Conservation (phyloP, 2,888 invertebrate species). For the Diplazon laetatorius region DNA sequence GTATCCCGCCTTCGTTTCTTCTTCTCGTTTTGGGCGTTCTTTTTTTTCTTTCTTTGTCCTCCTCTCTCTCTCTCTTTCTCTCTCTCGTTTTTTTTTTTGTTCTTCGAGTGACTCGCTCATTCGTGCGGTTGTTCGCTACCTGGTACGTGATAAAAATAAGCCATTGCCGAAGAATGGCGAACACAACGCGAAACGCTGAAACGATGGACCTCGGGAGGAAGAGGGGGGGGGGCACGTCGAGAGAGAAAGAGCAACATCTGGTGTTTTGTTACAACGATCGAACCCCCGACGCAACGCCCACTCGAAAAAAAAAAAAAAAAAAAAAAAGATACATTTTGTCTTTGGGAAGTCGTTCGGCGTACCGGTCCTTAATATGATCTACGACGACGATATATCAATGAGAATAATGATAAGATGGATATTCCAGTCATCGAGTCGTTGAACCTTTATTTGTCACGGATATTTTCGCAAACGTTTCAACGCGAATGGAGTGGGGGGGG, state of each 20-base stretch:
- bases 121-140: conserved; percentile 51
- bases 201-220: too few relatives aligned
- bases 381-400: conserved; percentile 16
- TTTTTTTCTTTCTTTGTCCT: too few relatives aligned
- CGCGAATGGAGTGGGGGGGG: too few relatives aligned
- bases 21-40: too few relatives aligned
- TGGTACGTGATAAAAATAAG: conserved; percentile 59
- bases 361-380: not conserved
- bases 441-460: too few relatives aligned
- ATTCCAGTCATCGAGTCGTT: not conserved
- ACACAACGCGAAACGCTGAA: not conserved
- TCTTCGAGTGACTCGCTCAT: conserved; percentile 37
- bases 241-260: conserved; percentile 48
- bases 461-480: too few relatives aligned
- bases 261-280: conserved; percentile 34
- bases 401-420: conserved; percentile 27
- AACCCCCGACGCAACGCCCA: conserved; percentile 31
- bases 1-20: too few relatives aligned
- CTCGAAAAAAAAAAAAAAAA: too few relatives aligned
- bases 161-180: conserved; percentile 28
- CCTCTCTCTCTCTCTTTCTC: conserved; percentile 39
- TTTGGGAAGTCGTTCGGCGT: conserved; percentile 15
- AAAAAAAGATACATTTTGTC: conserved; percentile 26
- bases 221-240: too few relatives aligned
- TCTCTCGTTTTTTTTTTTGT: conserved; percentile 14